These are phyloP conservation scores for Meriones psammophilus DNA, from an alignment of 2,797 vertebrate species.

Conservation along the genomic window DNA sequence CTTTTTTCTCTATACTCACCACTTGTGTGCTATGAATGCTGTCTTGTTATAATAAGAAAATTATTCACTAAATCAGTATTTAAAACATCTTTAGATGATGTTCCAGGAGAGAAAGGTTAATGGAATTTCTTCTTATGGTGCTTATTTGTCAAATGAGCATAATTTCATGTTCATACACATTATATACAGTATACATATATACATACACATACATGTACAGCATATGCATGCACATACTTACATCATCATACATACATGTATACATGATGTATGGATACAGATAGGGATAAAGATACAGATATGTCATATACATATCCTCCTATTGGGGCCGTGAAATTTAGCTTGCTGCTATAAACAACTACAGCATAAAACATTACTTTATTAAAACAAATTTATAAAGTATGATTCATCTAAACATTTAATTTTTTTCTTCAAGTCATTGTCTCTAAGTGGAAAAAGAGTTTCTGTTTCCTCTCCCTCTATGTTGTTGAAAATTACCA, in stretches of 20 bases:
- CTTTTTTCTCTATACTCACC: background rate
- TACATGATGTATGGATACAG: no score
- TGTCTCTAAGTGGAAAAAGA: background rate
- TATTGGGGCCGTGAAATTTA: background rate
- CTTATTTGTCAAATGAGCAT: slow-evolving; percentile 19
- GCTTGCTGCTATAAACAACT: background rate
- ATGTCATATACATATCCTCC: background rate
- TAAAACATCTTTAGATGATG: background rate
- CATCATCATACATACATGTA: background rate
- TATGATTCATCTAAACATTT: background rate
- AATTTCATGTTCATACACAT: background rate
- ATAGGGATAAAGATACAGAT: no score
- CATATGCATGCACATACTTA: background rate
- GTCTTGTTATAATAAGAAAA: background rate
- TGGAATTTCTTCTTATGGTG: background rate
- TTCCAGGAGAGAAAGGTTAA: background rate
- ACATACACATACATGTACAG: background rate
- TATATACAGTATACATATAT: background rate
- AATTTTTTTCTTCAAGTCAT: background rate
- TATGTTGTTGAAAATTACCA: background rate
- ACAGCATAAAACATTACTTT: background rate
- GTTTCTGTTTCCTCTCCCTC: background rate
- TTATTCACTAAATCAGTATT: background rate
- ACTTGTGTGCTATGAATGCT: background rate
- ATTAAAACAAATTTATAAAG: background rate